Base-by-base conservation (phyloP, 2,797 vertebrate genomes). In the Gymnopithys bicolor region DNA sequence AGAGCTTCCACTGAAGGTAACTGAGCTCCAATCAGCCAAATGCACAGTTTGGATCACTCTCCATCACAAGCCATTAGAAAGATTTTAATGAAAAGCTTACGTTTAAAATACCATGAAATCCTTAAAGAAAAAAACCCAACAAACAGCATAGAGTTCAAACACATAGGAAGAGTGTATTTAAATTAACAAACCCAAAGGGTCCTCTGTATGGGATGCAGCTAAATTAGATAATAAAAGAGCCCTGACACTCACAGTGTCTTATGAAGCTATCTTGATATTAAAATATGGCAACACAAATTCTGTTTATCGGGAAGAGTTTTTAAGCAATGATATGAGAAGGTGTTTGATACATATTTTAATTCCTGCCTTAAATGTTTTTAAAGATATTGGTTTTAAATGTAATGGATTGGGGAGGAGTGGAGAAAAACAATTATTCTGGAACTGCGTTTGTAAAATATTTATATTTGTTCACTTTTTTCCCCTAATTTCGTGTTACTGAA, bases 191-290 rank as follows among this genome's bases (percentile, higher is more conserved):
- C 5, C 3, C 7, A 25, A 70, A 78, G 37, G 3, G 17, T 37
- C 58, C n/a, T 71, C 28, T 80, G 7, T 48, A 62, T 48, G 11
- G 43, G 45, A 16, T 1, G 4, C 27, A 67, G 66, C 48, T 56
- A 52, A 90, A 77, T 75, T 49, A 63, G 39, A 52, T 51, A 2
- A 27, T 59, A 83, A 83, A 84, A 84, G 30, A 55, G 23, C 90
- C 90, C 87, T 90, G 53, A 79, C 6, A 39, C 13, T 19, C 9
- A 68, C 23, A 52, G 24, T 48, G 15, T 82, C 33, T 18, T 56
- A 8, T 53, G 35, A 91, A 92, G 32, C 23, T 94, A 58, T 95
- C 95, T 93, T 91, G 32, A 48, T 92, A 73, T 41, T 79, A 64
- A 79, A 94, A 83, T 71, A 76, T 53, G 43, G 22, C 62, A 66